Evolutionary conservation across 2,113 vertebrate genomes (phyloP), one percentile per base, ranked within the genome.

Genomic region (Calidris pygmaea): DNA sequence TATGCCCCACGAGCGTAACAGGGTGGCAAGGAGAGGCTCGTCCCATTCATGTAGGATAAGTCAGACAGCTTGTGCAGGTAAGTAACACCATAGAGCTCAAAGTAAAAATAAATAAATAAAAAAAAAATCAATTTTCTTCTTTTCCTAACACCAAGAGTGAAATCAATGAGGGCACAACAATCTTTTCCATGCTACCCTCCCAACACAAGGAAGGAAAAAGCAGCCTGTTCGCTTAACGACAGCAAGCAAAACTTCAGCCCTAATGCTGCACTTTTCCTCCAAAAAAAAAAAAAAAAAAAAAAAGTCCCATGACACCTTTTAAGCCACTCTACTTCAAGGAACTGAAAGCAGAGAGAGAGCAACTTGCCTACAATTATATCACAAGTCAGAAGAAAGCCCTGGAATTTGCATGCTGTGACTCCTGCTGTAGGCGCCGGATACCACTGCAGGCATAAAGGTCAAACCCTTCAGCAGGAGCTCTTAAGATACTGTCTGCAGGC

Each of bases 401-500:
- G 78, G 93, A 91, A 91, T 90, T 70, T 79, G 43, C 74, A 76
- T 8, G 30, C 89, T 30, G 60, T 18, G 89, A 58, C 66, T 89
- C 48, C 89, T 65, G 82, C 93, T 80, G 81, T 4, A 91, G 74
- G 67, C 1, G 0, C 80, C 1, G 1, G 77, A 5, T 47, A 92
- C 75, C 39, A 13, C 81, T 10, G 59, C 75, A 56, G 91, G 87
- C 75, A 47, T 70, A 93, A 96, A 94, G 95, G 93, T 97, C 92
- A 96, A 88, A 90, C 47, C 87, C 87, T 92, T 55, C 90, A 94
- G 89, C 87, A 41, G 87, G 41, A 89, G 85, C 74, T 93, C 90
- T 74, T 27, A 63, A 81, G 90, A 65, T 30, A 67, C 0, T 86
- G 77, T 70, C 65, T 90, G 65, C 79, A 78, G 92, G 86, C 72